A percentile compares a stretch with the other conserved stretches of the same genome.
Conservation (phyloP, 1,140 invertebrate genomes). For the Bombus waltoni region DNA sequence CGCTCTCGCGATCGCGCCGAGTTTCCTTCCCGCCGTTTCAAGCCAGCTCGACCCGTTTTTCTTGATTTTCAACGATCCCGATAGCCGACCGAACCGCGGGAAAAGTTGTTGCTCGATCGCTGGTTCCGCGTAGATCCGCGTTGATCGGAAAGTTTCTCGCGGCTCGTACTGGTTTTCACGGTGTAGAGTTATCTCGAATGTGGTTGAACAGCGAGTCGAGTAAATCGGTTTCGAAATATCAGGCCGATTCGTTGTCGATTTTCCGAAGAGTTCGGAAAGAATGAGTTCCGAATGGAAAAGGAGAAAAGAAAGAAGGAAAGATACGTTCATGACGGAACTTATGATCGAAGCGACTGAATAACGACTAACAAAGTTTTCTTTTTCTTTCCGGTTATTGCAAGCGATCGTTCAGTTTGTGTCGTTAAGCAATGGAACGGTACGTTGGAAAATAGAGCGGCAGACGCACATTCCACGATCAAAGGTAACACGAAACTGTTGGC, state of each 20-base stretch:
- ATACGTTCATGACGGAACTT: too few relatives aligned
- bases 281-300: too few relatives aligned
- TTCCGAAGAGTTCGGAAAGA: not conserved
- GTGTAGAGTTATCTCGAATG: not conserved
- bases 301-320: not conserved
- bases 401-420: too few relatives aligned
- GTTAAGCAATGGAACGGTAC: not conserved
- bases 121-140: not conserved
- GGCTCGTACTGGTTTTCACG: not conserved
- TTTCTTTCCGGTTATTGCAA: not conserved
- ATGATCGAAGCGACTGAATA: not conserved
- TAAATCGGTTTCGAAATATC: too few relatives aligned
- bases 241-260: not conserved
- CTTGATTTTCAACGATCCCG: not conserved
- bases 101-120: not conserved
- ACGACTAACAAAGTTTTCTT: too few relatives aligned
- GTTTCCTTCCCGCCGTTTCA: not conserved
- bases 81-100: not conserved
- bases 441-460: not conserved
- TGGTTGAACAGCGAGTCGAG: not conserved
- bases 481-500: conserved; percentile 7
- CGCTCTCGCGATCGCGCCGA: not conserved
- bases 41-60: conserved; percentile 13
- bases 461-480: conserved; percentile 9
- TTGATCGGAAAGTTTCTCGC: not conserved